A percentile compares a stretch with the other conserved stretches of the same genome.
These are phyloP conservation scores for Mantis religiosa DNA, from an alignment of 2,888 invertebrate species.

Conservation along the genomic window DNA sequence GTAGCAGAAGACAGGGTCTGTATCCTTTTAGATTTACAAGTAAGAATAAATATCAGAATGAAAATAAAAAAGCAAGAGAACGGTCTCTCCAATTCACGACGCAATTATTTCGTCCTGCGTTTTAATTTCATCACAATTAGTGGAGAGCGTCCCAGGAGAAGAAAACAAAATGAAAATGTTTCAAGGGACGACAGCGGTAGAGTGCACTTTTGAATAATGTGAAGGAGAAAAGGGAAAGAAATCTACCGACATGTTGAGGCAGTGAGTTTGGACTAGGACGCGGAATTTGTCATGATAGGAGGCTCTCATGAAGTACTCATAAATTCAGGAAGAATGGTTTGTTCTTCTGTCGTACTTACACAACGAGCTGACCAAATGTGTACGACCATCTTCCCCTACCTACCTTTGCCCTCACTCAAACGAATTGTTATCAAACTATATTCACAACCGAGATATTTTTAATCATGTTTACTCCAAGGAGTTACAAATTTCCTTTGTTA, in stretches of 20 bases:
- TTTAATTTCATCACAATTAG: background rate
- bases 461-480: too few relatives aligned
- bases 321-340: background rate
- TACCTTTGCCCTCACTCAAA: too few relatives aligned
- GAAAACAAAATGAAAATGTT: background rate
- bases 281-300: background rate
- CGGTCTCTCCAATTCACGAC: background rate
- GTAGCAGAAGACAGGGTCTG: background rate
- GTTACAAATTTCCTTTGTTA: too few relatives aligned
- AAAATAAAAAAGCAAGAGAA: background rate
- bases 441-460: too few relatives aligned
- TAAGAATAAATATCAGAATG: background rate
- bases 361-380: too few relatives aligned
- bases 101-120: background rate
- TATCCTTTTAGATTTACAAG: background rate
- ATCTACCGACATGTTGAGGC: background rate
- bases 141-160: background rate
- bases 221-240: background rate
- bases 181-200: background rate
- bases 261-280: too few relatives aligned
- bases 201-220: background rate
- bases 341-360: background rate
- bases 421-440: too few relatives aligned
- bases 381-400: too few relatives aligned
- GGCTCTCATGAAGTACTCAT: background rate